Conservation (phyloP, 2,888 invertebrate genomes). For the Hipparchia semele region DNA sequence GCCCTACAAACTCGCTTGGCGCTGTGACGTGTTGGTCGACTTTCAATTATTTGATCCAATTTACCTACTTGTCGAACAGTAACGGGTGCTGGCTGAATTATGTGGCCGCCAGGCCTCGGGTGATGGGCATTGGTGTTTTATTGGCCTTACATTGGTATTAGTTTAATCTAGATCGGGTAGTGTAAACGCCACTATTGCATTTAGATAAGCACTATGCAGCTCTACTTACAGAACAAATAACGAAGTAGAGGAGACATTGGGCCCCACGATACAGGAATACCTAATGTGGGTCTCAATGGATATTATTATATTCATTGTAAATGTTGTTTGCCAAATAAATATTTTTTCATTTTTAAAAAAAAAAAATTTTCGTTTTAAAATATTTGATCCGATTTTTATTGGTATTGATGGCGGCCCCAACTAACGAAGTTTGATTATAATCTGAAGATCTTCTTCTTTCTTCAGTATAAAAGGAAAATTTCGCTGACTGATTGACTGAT, state of each 20-base stretch:
- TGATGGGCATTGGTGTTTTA: slow-evolving; percentile 10
- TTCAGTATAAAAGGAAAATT: no score
- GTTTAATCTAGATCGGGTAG: not conserved
- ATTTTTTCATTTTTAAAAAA: no score
- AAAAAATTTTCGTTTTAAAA: no score
- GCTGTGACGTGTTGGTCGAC: slow-evolving; percentile 20
- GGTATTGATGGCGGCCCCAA: no score
- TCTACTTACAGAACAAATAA: not conserved
- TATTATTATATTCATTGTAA: no score
- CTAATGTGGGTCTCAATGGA: no score
- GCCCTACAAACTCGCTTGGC: slow-evolving; percentile 6
- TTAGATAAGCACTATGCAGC: not conserved
- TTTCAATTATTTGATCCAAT: slow-evolving; percentile 29
- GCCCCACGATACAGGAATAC: no score
- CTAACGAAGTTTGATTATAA: no score
- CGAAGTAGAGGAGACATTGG: not conserved
- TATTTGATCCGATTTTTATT: no score
- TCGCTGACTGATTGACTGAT: no score
- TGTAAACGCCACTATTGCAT: not conserved
- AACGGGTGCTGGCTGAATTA: slow-evolving; percentile 18
- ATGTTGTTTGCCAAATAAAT: no score
- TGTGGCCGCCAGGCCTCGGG: slow-evolving; percentile 8
- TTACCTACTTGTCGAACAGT: slow-evolving; percentile 21
- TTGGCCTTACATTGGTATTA: slow-evolving; percentile 2
- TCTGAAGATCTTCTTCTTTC: no score